phyloP scores from a whole-genome alignment of 2,888 invertebrate genomes.

The Halictus ligatus region DNA sequence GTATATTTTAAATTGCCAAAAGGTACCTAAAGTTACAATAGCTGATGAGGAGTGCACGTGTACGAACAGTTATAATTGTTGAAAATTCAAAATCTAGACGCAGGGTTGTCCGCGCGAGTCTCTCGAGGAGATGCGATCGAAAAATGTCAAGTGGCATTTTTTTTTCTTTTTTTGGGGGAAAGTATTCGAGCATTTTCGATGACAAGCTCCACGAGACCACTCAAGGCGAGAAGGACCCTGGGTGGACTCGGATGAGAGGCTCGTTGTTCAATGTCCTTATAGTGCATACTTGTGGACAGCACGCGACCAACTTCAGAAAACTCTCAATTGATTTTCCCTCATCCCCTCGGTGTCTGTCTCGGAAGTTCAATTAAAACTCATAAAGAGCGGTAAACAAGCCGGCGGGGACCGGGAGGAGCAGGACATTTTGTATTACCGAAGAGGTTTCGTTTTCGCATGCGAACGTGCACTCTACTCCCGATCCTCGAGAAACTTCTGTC shows the following conservation, averaged over 20 bases:
- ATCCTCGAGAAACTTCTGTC: neutral
- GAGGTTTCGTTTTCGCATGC: neutral
- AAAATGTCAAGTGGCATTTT: neutral
- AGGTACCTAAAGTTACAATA: too few species aligned
- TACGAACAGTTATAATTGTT: neutral
- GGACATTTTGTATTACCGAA: neutral
- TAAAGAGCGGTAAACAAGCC: neutral
- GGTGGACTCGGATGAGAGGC: constrained; percentile 6
- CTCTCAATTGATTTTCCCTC: neutral
- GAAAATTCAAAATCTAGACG: neutral
- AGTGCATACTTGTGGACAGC: neutral
- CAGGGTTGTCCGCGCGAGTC: neutral
- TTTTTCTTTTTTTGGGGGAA: neutral
- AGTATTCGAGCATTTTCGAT: constrained; percentile 11
- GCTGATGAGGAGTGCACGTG: too few species aligned
- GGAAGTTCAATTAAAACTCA: constrained; percentile 10
- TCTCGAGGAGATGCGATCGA: neutral
- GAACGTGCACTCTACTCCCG: neutral
- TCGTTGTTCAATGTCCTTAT: constrained; percentile 13
- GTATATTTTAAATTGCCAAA: too few species aligned
- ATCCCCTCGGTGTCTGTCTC: neutral
- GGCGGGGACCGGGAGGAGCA: neutral
- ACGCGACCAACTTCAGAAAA: neutral
- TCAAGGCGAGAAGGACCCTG: constrained; percentile 1
- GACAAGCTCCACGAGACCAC: constrained; percentile 4